Evolutionary conservation across 2,797 vertebrate genomes (phyloP).

Genomic region (Xenentodon cancila): DNA sequence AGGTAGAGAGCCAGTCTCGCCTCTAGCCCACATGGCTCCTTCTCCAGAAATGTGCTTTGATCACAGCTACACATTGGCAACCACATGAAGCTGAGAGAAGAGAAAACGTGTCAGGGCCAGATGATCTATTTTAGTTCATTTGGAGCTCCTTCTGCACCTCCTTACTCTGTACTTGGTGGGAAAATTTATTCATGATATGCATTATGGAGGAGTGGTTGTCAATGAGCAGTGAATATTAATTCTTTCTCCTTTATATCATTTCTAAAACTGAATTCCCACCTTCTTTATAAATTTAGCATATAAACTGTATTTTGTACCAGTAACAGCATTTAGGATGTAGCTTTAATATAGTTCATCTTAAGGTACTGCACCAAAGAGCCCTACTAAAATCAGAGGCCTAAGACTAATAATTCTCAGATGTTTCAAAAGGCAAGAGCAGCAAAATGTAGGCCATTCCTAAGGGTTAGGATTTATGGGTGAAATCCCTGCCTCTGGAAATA

Average conservation of each 20-base stretch:
- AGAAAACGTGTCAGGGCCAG: conserved; percentile 53
- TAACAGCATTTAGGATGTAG: too few relatives aligned
- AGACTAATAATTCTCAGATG: conserved; percentile 3
- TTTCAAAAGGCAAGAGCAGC: conserved; percentile 18
- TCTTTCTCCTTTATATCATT: conserved; percentile 19
- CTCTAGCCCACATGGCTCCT: conserved; percentile 6
- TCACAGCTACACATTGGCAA: conserved; percentile 34
- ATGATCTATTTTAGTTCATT: conserved; percentile 60
- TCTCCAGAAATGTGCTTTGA: conserved; percentile 37
- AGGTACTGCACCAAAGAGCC: conserved; percentile 12
- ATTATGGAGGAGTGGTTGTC: conserved; percentile 49
- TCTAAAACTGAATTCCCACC: conserved; percentile 23
- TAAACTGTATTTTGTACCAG: conserved; percentile 12
- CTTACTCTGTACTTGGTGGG: conserved; percentile 14
- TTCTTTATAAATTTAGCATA: conserved; percentile 7
- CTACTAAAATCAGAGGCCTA: conserved; percentile 2
- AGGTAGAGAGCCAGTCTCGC: not conserved
- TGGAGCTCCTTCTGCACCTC: conserved; percentile 53
- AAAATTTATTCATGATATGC: conserved; percentile 59
- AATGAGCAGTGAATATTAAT: conserved; percentile 42
- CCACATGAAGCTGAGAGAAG: conserved; percentile 19
- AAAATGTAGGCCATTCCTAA: conserved; percentile 58
- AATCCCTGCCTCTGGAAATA: conserved; percentile 43
- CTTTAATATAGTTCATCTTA: conserved; percentile 18
- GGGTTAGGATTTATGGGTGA: conserved; percentile 60